phyloP scores from a whole-genome alignment of 2,113 vertebrate genomes.

The Malurus melanocephalus region DNA sequence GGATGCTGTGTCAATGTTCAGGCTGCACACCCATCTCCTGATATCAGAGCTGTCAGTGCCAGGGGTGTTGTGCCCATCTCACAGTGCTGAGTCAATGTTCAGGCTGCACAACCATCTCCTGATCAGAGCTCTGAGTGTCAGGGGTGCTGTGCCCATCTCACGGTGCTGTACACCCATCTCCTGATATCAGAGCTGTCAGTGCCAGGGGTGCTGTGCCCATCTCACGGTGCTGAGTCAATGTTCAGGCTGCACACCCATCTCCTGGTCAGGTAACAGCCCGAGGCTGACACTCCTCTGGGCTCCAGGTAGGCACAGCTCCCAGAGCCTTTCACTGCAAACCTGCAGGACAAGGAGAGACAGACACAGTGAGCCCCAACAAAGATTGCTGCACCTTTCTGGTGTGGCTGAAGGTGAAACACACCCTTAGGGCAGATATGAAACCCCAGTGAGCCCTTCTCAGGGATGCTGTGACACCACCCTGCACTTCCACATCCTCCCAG shows the following conservation, averaged over 20 bases:
- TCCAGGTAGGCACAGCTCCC: slow-evolving; percentile 51
- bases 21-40: too few relatives aligned
- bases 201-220: neutral
- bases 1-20: too few relatives aligned
- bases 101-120: slow-evolving; percentile 53
- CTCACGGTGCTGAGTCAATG: neutral
- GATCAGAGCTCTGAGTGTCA: too few relatives aligned
- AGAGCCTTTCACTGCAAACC: slow-evolving; percentile 46
- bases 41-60: neutral
- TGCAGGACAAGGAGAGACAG: neutral
- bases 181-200: neutral
- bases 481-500: neutral
- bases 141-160: too few relatives aligned
- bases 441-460: neutral
- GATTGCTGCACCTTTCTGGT: too few relatives aligned
- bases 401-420: too few relatives aligned
- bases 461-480: neutral
- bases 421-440: neutral
- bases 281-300: slow-evolving; percentile 27
- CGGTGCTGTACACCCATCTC: too few relatives aligned
- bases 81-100: neutral
- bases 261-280: slow-evolving; percentile 51
- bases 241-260: slow-evolving; percentile 47
- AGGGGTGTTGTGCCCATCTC: too few relatives aligned
- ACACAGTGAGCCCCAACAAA: too few relatives aligned